phyloP scores from a whole-genome alignment of 2,797 vertebrate genomes.

The Furcifer pardalis region DNA sequence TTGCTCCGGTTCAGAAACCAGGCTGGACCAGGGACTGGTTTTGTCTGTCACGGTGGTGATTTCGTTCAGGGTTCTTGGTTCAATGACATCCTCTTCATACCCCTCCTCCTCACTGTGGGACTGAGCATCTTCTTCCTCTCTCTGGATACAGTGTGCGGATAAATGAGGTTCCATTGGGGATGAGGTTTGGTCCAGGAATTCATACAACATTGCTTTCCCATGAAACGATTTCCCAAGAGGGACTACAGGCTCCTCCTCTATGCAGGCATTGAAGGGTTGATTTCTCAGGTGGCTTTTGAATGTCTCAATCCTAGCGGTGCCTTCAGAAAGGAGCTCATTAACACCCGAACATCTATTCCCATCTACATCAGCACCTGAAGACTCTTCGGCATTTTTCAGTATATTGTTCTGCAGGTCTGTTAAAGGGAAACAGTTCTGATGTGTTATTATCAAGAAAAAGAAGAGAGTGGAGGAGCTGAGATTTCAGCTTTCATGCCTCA shows the following conservation, averaged over 20 bases:
- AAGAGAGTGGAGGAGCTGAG: neutral
- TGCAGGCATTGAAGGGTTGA: accelerated
- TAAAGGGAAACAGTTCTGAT: constrained; percentile 52
- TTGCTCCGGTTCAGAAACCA: constrained; percentile 82
- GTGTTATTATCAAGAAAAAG: neutral
- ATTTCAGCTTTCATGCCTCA: neutral
- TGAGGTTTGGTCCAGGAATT: constrained; percentile 25
- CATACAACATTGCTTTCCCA: constrained; percentile 36
- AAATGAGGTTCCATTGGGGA: constrained; percentile 11
- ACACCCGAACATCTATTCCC: constrained; percentile 12
- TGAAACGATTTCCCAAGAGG: neutral
- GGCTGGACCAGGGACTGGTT: constrained; percentile 95
- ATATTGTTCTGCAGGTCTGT: constrained; percentile 75
- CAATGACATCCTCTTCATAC: constrained; percentile 88
- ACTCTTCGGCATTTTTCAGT: constrained; percentile 43
- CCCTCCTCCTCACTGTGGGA: constrained; percentile 80
- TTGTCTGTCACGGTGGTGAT: constrained; percentile 86
- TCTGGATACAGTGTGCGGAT: neutral
- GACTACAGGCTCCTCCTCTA: accelerated
- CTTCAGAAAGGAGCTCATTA: accelerated
- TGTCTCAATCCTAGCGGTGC: neutral
- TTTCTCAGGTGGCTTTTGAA: neutral
- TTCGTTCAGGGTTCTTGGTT: constrained; percentile 89
- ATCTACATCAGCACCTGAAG: constrained; percentile 20
- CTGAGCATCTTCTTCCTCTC: constrained; percentile 8